Conservation (phyloP, 2,888 invertebrate genomes). For the Bombylius major region DNA sequence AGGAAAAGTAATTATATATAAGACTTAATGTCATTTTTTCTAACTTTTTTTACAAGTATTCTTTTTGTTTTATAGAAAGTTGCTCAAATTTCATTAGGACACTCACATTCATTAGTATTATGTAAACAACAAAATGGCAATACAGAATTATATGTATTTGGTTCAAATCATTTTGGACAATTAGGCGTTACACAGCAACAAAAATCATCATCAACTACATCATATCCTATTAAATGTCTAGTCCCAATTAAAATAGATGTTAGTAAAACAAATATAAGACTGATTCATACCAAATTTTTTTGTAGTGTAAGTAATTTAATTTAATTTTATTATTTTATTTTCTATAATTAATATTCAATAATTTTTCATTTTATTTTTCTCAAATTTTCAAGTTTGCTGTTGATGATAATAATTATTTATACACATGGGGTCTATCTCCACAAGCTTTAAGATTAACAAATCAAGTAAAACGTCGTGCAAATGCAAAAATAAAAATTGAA, state of each 20-base stretch:
- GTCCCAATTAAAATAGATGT: constrained; percentile 35
- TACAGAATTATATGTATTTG: constrained; percentile 59
- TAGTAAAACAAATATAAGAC: constrained; percentile 31
- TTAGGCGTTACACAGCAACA: constrained; percentile 49
- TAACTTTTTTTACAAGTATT: background rate
- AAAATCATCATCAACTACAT: background rate
- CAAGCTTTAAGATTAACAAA: constrained; percentile 55
- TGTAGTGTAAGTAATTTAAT: constrained; percentile 49
- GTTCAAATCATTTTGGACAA: constrained; percentile 77
- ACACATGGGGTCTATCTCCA: constrained; percentile 66
- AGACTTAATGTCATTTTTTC: background rate
- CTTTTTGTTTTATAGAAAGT: constrained; percentile 25
- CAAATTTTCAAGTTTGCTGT: constrained; percentile 46
- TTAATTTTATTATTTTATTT: background rate
- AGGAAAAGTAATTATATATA: constrained; percentile 35
- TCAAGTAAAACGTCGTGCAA: constrained; percentile 46
- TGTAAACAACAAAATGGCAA: constrained; percentile 18
- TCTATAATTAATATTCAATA: background rate
- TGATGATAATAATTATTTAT: constrained; percentile 50
- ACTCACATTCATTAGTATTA: constrained; percentile 35
- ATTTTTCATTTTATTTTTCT: constrained; percentile 4
- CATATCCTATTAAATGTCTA: constrained; percentile 25
- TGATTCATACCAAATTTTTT: constrained; percentile 53
- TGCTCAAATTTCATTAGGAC: constrained; percentile 38
- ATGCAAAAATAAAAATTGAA: constrained; percentile 40